phyloP scores from a whole-genome alignment of 2,113 vertebrate genomes.

The Psittacula cyanocephala region DNA sequence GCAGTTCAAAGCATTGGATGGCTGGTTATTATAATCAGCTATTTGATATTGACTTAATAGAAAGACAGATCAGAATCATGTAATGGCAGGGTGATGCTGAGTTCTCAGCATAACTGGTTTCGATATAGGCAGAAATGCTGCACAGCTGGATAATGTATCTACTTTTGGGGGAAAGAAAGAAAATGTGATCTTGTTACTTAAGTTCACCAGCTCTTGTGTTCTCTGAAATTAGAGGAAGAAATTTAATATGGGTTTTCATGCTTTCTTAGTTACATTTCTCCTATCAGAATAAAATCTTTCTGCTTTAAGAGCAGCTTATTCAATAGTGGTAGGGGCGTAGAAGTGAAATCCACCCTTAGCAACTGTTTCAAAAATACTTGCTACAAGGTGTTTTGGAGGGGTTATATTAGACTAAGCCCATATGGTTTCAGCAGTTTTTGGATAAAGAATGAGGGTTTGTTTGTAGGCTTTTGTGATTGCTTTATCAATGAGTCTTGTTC shows the following conservation, averaged over 20 bases:
- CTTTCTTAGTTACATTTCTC: neutral
- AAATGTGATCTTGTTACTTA: neutral
- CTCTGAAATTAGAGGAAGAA: neutral
- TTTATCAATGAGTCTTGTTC: neutral
- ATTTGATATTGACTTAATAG: neutral
- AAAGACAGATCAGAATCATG: neutral
- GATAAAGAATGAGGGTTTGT: neutral
- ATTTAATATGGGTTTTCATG: neutral
- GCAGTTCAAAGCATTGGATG: neutral
- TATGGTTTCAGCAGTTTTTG: neutral
- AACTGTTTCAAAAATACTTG: neutral
- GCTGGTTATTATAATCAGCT: neutral
- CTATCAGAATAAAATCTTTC: neutral
- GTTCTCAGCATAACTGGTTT: neutral
- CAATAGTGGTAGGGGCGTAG: neutral
- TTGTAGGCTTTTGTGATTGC: neutral
- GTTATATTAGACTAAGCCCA: neutral
- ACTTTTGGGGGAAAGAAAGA: neutral
- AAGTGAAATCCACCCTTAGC: neutral
- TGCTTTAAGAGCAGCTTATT: neutral
- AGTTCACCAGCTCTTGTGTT: neutral
- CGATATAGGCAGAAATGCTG: neutral
- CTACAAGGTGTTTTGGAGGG: accelerated
- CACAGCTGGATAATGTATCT: neutral
- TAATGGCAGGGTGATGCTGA: neutral